Base-by-base conservation (phyloP, 2,888 invertebrate species). In the Pseudoips prasinana region DNA sequence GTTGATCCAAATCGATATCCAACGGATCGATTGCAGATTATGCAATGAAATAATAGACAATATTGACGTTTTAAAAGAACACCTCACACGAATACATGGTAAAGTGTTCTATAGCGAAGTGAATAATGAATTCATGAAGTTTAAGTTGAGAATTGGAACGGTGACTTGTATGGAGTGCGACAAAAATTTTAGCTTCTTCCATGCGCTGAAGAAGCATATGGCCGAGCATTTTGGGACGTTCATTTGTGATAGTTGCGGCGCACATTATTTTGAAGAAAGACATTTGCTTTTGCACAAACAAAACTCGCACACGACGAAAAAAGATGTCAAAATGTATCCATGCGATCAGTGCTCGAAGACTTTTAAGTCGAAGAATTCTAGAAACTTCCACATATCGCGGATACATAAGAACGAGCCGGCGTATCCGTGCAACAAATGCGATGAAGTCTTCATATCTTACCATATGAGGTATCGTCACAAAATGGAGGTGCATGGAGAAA, bases 261-360 rank as follows among this genome's bases (percentile, higher is more conserved):
- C 72, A 0, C 65, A 72, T 14, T 88, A 83, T 22, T 68, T 77
- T 1, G 77, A 80, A 33, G 70, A 71, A 3, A 43, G 73, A 0
- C 76, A 80, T 25, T 43, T 81, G 1, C 58, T 58, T 0, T 61
- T 68, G 1, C 85, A 87, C 40, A 58, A 44, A 22, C 14, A 14
- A 5, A 44, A 44, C 0, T 11, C 36, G 0, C 50, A 50, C 9
- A 30, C 39, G 0, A 30, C 7, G 0, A 33, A 53, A 2, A 52
- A 51, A 1, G 25, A 37, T 0, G 25, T 34, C 0, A 30, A 36
- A 19, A 58, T 51, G 23, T 68, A 71, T 45, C 68, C 72, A 1
- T 90, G 90, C 42, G 58, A 69, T 1, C 64, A 68, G 1, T 84
- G 80, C 25, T 71, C 71, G 0, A 72, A 71, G 10, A 50, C 50